A percentile compares a stretch with the other conserved stretches of the same genome.
phyloP scores from a whole-genome alignment of 1,140 invertebrate species.

The Megalonaias nervosa region DNA sequence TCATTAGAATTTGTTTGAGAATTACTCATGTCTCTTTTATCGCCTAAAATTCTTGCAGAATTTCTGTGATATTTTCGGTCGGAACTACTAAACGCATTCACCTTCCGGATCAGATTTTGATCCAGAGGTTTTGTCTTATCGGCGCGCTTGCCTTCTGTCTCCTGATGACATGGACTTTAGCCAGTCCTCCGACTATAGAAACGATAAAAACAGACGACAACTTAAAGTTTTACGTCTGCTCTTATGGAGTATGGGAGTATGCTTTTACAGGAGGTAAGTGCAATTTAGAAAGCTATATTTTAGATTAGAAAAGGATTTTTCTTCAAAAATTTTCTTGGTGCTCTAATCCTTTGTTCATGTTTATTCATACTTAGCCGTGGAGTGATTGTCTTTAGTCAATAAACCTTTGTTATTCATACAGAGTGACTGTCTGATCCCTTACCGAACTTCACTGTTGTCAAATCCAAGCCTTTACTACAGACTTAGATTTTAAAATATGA shows the following conservation, averaged over 20 bases:
- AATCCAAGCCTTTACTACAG: too few relatives aligned
- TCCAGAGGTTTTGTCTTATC: constrained; percentile 94
- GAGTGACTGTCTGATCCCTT: too few relatives aligned
- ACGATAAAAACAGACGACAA: constrained; percentile 58
- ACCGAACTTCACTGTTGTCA: too few relatives aligned
- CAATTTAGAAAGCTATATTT: not conserved
- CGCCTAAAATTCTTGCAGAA: constrained; percentile 75
- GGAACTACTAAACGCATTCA: constrained; percentile 94
- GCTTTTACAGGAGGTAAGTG: constrained; percentile 46
- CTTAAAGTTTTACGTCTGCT: constrained; percentile 57
- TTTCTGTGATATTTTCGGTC: constrained; percentile 93
- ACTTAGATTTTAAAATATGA: too few relatives aligned
- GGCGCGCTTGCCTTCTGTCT: constrained; percentile 90
- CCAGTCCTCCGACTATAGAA: constrained; percentile 80
- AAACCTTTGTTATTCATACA: too few relatives aligned
- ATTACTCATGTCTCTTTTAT: too few relatives aligned
- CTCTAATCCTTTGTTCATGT: too few relatives aligned
- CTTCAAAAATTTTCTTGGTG: too few relatives aligned
- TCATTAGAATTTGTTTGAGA: too few relatives aligned
- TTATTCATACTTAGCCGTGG: too few relatives aligned
- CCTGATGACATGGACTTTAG: constrained; percentile 88
- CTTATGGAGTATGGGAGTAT: constrained; percentile 52
- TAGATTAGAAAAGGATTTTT: too few relatives aligned
- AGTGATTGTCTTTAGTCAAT: too few relatives aligned
- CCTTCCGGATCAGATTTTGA: constrained; percentile 89